A percentile compares a stretch with the other conserved stretches of the same genome.
Evolutionary conservation across 2,113 vertebrate genomes (phyloP).

Genomic region (Archocentrus centrarchus): DNA sequence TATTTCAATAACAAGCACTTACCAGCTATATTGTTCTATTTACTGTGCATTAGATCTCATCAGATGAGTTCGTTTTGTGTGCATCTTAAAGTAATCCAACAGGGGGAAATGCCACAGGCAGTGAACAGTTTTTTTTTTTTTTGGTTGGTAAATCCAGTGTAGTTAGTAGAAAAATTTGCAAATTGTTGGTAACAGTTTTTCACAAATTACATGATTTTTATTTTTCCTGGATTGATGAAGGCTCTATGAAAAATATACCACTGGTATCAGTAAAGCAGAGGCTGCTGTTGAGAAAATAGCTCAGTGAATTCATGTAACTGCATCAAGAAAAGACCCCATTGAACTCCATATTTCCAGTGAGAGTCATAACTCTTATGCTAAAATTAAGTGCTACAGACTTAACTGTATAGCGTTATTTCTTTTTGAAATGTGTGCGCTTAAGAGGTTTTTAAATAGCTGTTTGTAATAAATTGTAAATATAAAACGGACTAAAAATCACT

Average conservation of each 20-base stretch:
- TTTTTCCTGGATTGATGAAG: neutral
- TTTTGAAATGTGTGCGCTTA: neutral
- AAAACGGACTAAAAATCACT: neutral
- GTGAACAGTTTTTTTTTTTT: neutral
- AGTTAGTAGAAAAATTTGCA: neutral
- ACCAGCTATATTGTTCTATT: neutral
- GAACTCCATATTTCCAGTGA: constrained; percentile 18
- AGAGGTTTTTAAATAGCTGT: neutral
- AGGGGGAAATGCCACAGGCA: neutral
- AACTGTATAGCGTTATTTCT: neutral
- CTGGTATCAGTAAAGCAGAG: neutral
- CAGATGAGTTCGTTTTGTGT: neutral
- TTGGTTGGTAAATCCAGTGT: neutral
- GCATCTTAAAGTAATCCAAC: neutral
- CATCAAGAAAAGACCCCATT: constrained; percentile 11
- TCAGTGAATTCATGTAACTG: neutral
- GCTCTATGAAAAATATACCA: neutral
- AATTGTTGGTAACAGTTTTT: neutral
- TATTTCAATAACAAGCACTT: constrained; percentile 29
- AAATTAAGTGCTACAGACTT: neutral
- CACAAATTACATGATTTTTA: neutral
- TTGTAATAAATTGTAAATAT: neutral
- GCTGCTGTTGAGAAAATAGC: constrained; percentile 7
- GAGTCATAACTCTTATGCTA: neutral
- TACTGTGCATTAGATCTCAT: neutral